Conservation (phyloP, 2,888 invertebrate species). For the Scaptomyza parva region DNA sequence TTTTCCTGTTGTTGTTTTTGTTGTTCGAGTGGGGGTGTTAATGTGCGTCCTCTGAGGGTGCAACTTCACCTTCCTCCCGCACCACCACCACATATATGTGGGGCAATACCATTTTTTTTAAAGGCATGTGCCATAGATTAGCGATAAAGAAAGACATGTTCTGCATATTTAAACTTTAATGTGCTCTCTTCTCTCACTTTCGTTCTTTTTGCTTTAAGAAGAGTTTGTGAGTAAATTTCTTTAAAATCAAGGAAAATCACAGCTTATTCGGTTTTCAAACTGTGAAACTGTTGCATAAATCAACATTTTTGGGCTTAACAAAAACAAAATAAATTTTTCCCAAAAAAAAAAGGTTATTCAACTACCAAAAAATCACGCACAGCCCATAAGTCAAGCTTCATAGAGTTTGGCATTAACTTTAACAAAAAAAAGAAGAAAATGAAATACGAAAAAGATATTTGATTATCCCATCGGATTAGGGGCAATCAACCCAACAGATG, state of each 20-base stretch:
- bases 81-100: no score
- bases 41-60: constrained; percentile 52
- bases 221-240: no score
- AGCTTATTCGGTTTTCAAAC: no score
- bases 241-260: no score
- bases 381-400: constrained; percentile 54
- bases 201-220: no score
- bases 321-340: no score
- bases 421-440: constrained; percentile 2
- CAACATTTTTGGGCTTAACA: no score
- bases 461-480: constrained; percentile 61
- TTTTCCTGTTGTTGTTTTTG: neutral
- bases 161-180: constrained; percentile 10
- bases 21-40: constrained; percentile 45
- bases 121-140: constrained; percentile 53
- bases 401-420: constrained; percentile 51
- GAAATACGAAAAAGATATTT: constrained; percentile 44
- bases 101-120: constrained; percentile 38
- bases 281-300: no score
- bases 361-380: constrained; percentile 38
- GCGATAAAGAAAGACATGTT: constrained; percentile 32
- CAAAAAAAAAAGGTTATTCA: constrained; percentile 4
- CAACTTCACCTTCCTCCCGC: neutral
- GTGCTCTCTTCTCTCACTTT: no score
- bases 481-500: constrained; percentile 49